A percentile compares a stretch with the other conserved stretches of the same genome.
Evolutionary conservation across 2,797 vertebrate species (phyloP).

Genomic region (Betta splendens): DNA sequence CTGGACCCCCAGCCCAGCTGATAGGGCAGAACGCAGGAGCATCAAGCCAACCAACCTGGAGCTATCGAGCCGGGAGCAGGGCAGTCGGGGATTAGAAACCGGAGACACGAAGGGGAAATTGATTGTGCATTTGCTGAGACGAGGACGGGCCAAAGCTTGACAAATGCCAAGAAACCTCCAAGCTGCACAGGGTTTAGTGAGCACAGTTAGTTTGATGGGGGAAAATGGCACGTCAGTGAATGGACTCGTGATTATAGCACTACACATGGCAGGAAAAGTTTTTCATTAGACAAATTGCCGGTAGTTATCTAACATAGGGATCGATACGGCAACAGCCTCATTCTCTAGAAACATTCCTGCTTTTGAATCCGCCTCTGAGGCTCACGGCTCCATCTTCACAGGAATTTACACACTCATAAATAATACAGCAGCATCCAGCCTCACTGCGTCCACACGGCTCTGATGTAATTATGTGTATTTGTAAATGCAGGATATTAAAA

Average conservation of each 20-base stretch:
- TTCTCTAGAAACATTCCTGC: slow-evolving; percentile 29
- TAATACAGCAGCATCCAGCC: slow-evolving; percentile 28
- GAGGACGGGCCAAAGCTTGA: slow-evolving; percentile 30
- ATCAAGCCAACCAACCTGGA: slow-evolving; percentile 33
- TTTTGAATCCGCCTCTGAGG: slow-evolving; percentile 16
- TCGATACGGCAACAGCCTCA: slow-evolving; percentile 45
- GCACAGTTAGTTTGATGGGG: slow-evolving; percentile 42
- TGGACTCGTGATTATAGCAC: slow-evolving; percentile 43
- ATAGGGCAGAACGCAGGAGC: slow-evolving; percentile 69
- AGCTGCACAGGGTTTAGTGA: slow-evolving; percentile 17
- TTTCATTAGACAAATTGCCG: slow-evolving; percentile 58
- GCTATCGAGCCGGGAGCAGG: slow-evolving; percentile 44
- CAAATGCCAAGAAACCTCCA: slow-evolving; percentile 68
- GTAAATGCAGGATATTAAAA: slow-evolving; percentile 2
- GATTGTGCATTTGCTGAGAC: slow-evolving; percentile 68
- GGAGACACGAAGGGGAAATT: slow-evolving; percentile 65
- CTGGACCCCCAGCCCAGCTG: slow-evolving; percentile 65
- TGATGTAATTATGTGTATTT: slow-evolving; percentile 22
- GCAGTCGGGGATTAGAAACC: slow-evolving; percentile 52
- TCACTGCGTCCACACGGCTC: slow-evolving; percentile 9
- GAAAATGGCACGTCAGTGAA: slow-evolving; percentile 50
- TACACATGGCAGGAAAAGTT: slow-evolving; percentile 32
- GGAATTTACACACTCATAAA: slow-evolving; percentile 38
- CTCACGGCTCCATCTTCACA: slow-evolving; percentile 6
- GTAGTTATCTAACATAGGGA: slow-evolving; percentile 43